Evolutionary conservation across 2,888 invertebrate genomes (phyloP).

Genomic region (Stegophylla sp.): DNA sequence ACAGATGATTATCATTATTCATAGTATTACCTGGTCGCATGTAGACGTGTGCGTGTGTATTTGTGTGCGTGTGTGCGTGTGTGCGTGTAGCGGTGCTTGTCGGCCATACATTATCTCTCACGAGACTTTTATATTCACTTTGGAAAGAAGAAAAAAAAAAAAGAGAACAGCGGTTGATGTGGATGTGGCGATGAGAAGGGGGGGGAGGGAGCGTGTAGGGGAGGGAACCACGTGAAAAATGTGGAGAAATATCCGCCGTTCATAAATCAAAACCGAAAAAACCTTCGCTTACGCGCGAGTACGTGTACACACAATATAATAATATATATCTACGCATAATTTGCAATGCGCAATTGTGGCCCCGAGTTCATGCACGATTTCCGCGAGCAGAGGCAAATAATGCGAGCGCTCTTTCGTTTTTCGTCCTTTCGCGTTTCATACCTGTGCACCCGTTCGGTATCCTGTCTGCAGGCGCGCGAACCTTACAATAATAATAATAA

Average conservation of each 20-base stretch:
- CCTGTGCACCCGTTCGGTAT: background rate
- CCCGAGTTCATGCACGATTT: constrained; percentile 11
- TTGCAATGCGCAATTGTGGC: background rate
- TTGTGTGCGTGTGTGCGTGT: background rate
- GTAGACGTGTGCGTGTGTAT: background rate
- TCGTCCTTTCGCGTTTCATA: too few relatives aligned
- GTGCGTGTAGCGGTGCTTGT: background rate
- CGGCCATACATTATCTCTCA: constrained; percentile 35
- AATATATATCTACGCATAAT: constrained; percentile 27
- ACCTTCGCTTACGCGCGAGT: constrained; percentile 5
- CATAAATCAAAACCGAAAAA: constrained; percentile 48
- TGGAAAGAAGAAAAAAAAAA: constrained; percentile 10
- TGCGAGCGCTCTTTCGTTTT: background rate
- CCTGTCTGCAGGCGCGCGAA: background rate
- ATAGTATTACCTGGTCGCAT: constrained; percentile 22
- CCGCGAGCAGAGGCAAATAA: background rate
- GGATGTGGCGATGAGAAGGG: too few relatives aligned
- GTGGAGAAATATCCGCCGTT: constrained; percentile 22
- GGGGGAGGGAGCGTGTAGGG: background rate
- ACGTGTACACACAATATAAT: too few relatives aligned
- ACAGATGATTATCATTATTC: constrained; percentile 33
- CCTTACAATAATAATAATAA: background rate
- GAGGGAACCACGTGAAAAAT: constrained; percentile 19
- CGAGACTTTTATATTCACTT: constrained; percentile 41
- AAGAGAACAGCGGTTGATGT: too few relatives aligned